Evolutionary conservation across 2,888 invertebrate genomes (phyloP).

Genomic region (Elegia similella): DNA sequence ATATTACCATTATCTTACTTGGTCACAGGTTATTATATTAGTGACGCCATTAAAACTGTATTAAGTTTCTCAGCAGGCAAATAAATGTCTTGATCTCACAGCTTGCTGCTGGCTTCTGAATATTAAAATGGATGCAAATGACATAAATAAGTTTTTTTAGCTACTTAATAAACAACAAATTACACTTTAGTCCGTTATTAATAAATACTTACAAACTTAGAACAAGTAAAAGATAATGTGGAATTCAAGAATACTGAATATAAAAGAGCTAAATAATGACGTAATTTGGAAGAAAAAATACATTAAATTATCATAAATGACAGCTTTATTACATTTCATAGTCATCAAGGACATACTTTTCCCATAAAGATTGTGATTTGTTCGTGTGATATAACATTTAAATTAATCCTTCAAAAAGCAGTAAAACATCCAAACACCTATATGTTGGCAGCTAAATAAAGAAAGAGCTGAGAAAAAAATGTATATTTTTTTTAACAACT

Average conservation of each 20-base stretch:
- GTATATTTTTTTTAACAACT: no score
- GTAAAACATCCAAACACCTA: no score
- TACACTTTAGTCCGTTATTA: background rate
- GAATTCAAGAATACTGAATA: background rate
- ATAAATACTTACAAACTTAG: background rate
- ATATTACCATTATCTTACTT: background rate
- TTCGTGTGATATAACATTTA: no score
- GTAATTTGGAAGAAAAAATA: background rate
- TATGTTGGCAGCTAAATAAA: no score
- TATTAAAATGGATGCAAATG: slow-evolving; percentile 11
- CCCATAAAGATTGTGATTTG: background rate
- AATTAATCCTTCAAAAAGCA: no score
- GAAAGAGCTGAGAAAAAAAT: no score
- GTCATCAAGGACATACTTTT: background rate
- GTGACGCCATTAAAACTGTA: slow-evolving; percentile 11
- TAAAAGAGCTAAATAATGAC: background rate
- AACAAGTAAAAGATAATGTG: background rate
- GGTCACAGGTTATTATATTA: background rate
- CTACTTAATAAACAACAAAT: slow-evolving; percentile 7
- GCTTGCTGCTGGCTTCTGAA: slow-evolving; percentile 13
- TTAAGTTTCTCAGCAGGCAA: slow-evolving; percentile 7
- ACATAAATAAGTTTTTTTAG: slow-evolving; percentile 7
- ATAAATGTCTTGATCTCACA: slow-evolving; percentile 14
- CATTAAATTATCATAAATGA: slow-evolving; percentile 3
- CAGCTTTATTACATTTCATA: background rate